Conservation (phyloP, 2,797 vertebrate genomes). For the Eidolon dupreanum region DNA sequence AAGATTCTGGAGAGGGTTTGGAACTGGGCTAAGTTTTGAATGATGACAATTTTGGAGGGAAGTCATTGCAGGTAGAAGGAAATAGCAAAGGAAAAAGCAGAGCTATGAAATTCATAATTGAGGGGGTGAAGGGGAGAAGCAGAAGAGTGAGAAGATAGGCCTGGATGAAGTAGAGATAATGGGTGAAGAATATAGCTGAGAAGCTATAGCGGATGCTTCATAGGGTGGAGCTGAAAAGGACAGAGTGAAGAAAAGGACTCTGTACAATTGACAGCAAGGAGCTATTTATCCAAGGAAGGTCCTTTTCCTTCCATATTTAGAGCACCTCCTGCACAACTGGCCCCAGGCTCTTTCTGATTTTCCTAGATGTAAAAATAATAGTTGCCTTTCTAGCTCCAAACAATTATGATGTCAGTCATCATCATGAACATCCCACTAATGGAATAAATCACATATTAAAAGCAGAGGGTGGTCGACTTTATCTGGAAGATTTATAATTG, state of each 20-base stretch:
- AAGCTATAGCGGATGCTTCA: accelerated
- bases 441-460: background rate
- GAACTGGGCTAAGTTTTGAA: background rate
- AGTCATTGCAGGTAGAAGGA: background rate
- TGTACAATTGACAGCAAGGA: accelerated
- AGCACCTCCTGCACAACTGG: background rate
- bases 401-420: background rate
- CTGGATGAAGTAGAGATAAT: background rate
- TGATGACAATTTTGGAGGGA: background rate
- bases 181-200: background rate
- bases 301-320: background rate
- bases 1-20: background rate
- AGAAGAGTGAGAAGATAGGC: background rate
- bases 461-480: background rate
- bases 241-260: background rate
- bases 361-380: background rate
- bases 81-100: background rate
- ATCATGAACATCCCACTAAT: background rate
- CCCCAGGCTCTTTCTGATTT: background rate
- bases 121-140: background rate
- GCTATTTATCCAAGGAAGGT: background rate
- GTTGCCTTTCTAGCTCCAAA: background rate
- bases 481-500: background rate
- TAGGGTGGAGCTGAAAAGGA: background rate
- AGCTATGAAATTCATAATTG: background rate